A percentile compares a stretch with the other conserved stretches of the same genome.
These are phyloP conservation scores for Labroides dimidiatus DNA, from an alignment of 2,797 vertebrate genomes.

Conservation along the genomic window DNA sequence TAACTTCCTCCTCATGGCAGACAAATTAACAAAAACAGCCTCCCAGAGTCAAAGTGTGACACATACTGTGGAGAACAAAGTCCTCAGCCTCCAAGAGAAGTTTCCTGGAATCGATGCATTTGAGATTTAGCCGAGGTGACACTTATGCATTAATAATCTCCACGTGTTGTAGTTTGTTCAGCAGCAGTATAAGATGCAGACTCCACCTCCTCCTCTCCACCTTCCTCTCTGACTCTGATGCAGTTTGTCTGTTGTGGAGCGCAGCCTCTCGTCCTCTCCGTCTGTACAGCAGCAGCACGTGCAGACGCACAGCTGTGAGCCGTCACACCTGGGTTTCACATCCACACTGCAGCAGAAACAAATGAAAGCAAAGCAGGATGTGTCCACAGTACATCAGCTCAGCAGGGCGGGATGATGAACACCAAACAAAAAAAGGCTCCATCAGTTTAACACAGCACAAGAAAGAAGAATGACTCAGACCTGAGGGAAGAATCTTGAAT, in stretches of 20 bases:
- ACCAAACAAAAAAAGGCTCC: not conserved
- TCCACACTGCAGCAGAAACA: conserved; percentile 25
- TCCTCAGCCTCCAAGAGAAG: no score
- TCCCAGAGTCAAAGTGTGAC: no score
- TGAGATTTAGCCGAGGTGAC: conserved; percentile 3
- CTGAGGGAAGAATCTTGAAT: no score
- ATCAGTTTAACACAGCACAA: no score
- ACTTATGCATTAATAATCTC: not conserved
- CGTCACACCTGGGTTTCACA: conserved; percentile 61
- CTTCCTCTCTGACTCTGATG: conserved; percentile 13
- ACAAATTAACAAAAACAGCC: no score
- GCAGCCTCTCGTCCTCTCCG: conserved; percentile 24
- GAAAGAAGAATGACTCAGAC: no score
- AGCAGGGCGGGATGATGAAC: conserved; percentile 9
- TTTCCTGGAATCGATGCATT: not conserved
- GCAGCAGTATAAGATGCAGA: not conserved
- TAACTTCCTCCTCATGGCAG: no score
- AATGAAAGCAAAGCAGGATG: conserved; percentile 33
- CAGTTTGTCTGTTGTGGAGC: conserved; percentile 26
- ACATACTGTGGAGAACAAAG: no score
- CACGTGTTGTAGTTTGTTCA: conserved; percentile 20
- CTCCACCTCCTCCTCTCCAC: not conserved
- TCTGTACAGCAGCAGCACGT: conserved; percentile 50
- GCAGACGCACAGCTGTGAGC: conserved; percentile 56
- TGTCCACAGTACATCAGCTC: conserved; percentile 21